Percentiles rank a stretch among this genome's conserved stretches.
phyloP scores from a whole-genome alignment of 1,140 invertebrate genomes.

The Macrocentrus cingulum region DNA sequence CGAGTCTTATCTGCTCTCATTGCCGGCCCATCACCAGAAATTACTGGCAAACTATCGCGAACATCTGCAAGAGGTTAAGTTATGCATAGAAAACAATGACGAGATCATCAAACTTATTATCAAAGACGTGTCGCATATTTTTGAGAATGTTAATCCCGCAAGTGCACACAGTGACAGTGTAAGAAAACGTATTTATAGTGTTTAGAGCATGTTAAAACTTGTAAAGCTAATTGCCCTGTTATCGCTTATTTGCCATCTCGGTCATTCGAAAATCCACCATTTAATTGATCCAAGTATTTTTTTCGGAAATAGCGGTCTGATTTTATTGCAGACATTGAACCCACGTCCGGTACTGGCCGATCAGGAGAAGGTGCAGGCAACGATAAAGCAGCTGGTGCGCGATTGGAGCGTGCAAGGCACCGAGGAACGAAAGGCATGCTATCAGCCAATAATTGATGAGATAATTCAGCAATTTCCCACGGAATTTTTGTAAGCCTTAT shows the following conservation, averaged over 20 bases:
- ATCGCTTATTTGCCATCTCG: neutral
- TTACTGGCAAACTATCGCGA: conserved; percentile 74
- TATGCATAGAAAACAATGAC: conserved; percentile 83
- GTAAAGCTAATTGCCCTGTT: too few relatives aligned
- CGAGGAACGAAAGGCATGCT: conserved; percentile 83
- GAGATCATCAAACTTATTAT: conserved; percentile 82
- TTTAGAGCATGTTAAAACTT: conserved; percentile 28
- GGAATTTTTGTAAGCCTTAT: conserved; percentile 55
- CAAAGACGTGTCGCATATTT: conserved; percentile 79
- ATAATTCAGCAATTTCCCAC: conserved; percentile 74
- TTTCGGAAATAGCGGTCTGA: conserved; percentile 40
- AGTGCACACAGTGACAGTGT: conserved; percentile 52
- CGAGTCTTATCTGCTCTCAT: conserved; percentile 72
- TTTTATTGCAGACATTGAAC: conserved; percentile 47
- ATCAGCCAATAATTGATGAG: conserved; percentile 87
- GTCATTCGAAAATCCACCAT: neutral
- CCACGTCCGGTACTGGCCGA: conserved; percentile 59
- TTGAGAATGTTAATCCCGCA: conserved; percentile 72
- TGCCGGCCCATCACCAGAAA: conserved; percentile 75
- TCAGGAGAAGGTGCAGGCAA: conserved; percentile 86
- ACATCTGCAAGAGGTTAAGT: conserved; percentile 73
- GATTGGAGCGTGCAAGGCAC: conserved; percentile 91
- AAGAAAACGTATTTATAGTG: conserved; percentile 47
- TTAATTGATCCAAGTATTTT: too few relatives aligned
- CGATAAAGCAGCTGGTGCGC: conserved; percentile 91